Evolutionary conservation across 2,888 invertebrate species (phyloP).

Genomic region (Lepidochrysops patricia): DNA sequence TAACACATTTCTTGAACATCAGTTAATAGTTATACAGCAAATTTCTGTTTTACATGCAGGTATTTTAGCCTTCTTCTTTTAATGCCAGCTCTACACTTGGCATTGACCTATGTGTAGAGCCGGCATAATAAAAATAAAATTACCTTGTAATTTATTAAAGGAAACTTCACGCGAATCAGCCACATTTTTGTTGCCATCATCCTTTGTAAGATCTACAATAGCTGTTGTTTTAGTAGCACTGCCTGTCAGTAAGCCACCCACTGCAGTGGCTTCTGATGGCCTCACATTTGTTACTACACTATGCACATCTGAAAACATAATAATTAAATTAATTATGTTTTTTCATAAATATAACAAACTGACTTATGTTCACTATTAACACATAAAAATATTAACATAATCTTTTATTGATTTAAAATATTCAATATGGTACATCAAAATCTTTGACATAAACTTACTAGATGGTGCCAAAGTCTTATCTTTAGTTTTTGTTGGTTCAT

Average conservation of each 20-base stretch:
- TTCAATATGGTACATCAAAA: too few relatives aligned
- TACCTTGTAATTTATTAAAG: constrained; percentile 82
- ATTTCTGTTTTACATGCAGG: too few relatives aligned
- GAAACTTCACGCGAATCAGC: constrained; percentile 83
- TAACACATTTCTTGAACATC: too few relatives aligned
- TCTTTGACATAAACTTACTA: constrained; percentile 38
- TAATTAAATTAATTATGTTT: too few relatives aligned
- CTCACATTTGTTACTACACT: constrained; percentile 71
- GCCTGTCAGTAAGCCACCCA: constrained; percentile 81
- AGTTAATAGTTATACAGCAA: too few relatives aligned
- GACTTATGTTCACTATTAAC: too few relatives aligned
- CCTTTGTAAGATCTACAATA: constrained; percentile 77
- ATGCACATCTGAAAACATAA: constrained; percentile 50
- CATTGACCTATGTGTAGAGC: too few relatives aligned
- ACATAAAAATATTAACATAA: too few relatives aligned
- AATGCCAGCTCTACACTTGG: too few relatives aligned
- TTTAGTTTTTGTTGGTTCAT: constrained; percentile 50
- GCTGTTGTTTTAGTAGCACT: constrained; percentile 68
- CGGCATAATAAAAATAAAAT: constrained; percentile 13
- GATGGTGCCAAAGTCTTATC: constrained; percentile 67
- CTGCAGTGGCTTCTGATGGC: constrained; percentile 81
- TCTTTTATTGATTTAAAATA: too few relatives aligned
- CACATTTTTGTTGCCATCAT: constrained; percentile 73
- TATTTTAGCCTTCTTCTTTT: too few relatives aligned
- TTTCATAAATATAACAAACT: too few relatives aligned